A percentile compares a stretch with the other conserved stretches of the same genome.
Evolutionary conservation across 1,140 invertebrate species (phyloP).

Genomic region (Atta colombica): DNA sequence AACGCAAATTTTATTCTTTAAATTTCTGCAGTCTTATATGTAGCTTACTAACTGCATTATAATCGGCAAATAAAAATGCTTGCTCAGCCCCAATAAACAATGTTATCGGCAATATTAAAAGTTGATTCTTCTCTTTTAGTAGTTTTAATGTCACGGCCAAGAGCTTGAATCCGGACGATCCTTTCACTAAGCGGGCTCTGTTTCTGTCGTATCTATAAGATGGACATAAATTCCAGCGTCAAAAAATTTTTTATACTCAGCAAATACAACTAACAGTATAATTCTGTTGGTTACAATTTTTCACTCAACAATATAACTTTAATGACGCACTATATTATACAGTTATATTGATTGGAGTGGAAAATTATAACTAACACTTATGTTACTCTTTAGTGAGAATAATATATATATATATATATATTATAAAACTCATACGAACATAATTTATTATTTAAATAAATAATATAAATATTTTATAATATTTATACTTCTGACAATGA

Average conservation of each 20-base stretch:
- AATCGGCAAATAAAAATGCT: constrained; percentile 96
- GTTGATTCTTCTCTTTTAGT: constrained; percentile 91
- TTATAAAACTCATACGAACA: not conserved
- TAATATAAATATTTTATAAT: not conserved
- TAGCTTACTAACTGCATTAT: constrained; percentile 91
- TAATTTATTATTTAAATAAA: not conserved
- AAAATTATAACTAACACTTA: no score
- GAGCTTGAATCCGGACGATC: constrained; percentile 88
- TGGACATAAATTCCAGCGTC: not conserved
- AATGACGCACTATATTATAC: no score
- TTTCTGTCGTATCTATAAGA: constrained; percentile 84
- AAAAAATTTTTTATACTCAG: constrained; percentile 3
- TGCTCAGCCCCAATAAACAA: constrained; percentile 98
- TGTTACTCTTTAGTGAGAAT: no score
- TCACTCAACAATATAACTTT: no score
- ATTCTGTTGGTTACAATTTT: no score
- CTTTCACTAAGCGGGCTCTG: constrained; percentile 79
- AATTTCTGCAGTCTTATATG: not conserved
- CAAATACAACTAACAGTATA: no score
- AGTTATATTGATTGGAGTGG: no score
- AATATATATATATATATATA: no score
- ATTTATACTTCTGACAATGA: not conserved
- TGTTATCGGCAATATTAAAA: constrained; percentile 96
- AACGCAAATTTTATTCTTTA: not conserved
- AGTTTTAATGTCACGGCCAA: constrained; percentile 93